Base-by-base conservation (phyloP, 2,113 vertebrate species). In the Podarcis muralis region DNA sequence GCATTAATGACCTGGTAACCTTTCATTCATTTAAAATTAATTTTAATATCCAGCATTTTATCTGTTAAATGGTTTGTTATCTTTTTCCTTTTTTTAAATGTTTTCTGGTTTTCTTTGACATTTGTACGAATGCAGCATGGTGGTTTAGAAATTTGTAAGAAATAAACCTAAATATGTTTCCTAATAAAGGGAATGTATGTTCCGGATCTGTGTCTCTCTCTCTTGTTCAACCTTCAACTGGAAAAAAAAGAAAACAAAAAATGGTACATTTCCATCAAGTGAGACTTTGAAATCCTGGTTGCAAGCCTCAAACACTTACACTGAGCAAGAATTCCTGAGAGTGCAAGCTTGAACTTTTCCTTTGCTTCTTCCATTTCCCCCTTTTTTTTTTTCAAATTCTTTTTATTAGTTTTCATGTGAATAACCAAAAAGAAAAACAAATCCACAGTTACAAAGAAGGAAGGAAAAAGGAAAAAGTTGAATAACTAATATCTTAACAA, bases 311-410 rank as follows among this genome's bases (percentile, higher is more conserved):
- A 8, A 35, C 77, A 98, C 98, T 98, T 96, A 98, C 98, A 98
- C 91, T 98, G 99, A 94, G 96, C 96, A 90, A 99, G 96, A 93
- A 99, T 99, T 90, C 97, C 98, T n/a, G 98, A 95, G 93, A 99
- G 97, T 35, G 98, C 98, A 1, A 97, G 97, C 88, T 99, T 99
- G 96, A 99, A 99, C 89, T 98, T 99, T 77, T 99, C 99, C 83
- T 99, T 99, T 85, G 98, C 98, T 90, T 99, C 98, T 40, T 99
- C 98, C 98, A 99, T 98, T 94, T 98, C 98, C 90, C n/a, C n/a
- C n/a, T n/a, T n/a, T n/a, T n/a, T n/a, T n/a, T n/a, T n/a, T n/a
- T n/a, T n/a, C n/a, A n/a, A n/a, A n/a, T n/a, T n/a, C n/a, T n/a
- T n/a, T n/a, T n/a, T n/a, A n/a, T n/a, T n/a, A n/a, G n/a, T n/a